These are phyloP conservation scores for Thysanoteuthis rhombus DNA, from an alignment of 2,888 invertebrate genomes.

Conservation along the genomic window DNA sequence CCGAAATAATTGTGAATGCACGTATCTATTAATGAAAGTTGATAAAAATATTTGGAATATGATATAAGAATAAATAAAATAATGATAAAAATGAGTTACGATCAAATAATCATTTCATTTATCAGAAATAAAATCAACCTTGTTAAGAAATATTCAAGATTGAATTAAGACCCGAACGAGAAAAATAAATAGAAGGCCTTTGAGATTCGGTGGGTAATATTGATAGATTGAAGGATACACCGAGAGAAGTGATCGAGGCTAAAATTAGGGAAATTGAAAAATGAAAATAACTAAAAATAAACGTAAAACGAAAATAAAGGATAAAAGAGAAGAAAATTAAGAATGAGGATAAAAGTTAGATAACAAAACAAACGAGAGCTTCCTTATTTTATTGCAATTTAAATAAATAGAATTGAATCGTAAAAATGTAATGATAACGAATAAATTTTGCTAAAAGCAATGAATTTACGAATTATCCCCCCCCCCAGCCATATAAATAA, in stretches of 20 bases:
- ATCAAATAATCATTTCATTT: constrained; percentile 12
- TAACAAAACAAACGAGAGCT: neutral
- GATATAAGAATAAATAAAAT: neutral
- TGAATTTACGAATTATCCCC: too few species aligned
- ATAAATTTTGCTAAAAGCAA: too few species aligned
- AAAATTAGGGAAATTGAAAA: neutral
- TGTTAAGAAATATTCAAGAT: neutral
- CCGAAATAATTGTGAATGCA: too few species aligned
- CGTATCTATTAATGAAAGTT: too few species aligned
- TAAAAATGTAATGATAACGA: too few species aligned
- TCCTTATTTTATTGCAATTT: too few species aligned
- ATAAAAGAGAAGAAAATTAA: neutral
- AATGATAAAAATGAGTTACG: neutral
- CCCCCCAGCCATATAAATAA: neutral
- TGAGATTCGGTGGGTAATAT: neutral
- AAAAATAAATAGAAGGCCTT: neutral
- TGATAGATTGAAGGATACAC: neutral
- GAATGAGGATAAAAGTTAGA: neutral
- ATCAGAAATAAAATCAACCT: neutral
- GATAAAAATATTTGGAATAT: too few species aligned
- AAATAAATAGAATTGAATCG: too few species aligned
- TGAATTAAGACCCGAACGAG: neutral
- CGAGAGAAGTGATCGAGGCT: neutral
- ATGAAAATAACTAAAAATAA: neutral
- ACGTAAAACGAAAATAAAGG: neutral